Evolutionary conservation across 2,888 invertebrate species (phyloP).

Genomic region (Lepidonotus clava): DNA sequence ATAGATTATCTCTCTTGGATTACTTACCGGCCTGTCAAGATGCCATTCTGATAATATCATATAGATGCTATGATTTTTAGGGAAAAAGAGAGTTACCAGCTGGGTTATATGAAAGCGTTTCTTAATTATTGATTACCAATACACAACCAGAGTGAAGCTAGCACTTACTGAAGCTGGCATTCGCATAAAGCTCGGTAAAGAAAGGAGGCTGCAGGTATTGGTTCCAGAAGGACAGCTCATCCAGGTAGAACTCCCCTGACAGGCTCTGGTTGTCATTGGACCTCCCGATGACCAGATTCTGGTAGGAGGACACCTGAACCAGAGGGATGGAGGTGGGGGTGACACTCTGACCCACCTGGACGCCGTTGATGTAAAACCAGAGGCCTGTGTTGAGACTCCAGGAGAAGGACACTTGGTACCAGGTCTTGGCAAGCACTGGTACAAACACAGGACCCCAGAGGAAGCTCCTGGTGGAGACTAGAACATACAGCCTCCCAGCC

Average conservation of each 20-base stretch:
- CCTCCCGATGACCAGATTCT: constrained; percentile 1
- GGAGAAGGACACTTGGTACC: constrained; percentile 38
- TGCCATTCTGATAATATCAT: no score
- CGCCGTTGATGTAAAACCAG: constrained; percentile 39
- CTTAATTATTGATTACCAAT: not conserved
- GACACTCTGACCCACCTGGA: not conserved
- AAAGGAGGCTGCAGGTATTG: not conserved
- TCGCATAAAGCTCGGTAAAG: constrained; percentile 18
- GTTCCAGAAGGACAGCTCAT: constrained; percentile 35
- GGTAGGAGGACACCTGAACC: not conserved
- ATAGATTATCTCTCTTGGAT: no score
- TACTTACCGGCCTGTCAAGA: no score
- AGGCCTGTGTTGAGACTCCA: constrained; percentile 30
- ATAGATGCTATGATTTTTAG: no score
- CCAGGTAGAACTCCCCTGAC: constrained; percentile 26
- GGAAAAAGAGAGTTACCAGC: no score
- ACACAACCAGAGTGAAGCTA: not conserved
- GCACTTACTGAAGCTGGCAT: constrained; percentile 37
- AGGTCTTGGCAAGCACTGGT: not conserved
- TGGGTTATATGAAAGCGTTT: not conserved
- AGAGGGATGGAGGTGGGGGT: not conserved
- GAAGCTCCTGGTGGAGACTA: constrained; percentile 7
- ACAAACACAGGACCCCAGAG: constrained; percentile 19
- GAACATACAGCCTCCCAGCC: not conserved
- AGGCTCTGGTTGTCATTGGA: constrained; percentile 6